Evolutionary conservation across 2,797 vertebrate genomes (phyloP).

Genomic region (Leptodactylus fallax): DNA sequence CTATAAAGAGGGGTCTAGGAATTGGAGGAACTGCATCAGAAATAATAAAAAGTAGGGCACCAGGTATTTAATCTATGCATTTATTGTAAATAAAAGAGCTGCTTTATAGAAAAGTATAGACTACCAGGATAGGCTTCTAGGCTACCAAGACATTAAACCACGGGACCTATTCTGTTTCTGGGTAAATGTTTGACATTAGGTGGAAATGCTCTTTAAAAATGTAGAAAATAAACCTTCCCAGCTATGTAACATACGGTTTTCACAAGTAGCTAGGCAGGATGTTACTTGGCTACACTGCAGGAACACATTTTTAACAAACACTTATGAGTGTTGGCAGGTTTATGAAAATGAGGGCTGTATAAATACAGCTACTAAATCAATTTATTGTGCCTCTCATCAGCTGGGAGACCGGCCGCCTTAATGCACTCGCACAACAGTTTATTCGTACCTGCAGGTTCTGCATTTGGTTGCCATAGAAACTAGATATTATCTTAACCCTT

Average conservation of each 20-base stretch:
- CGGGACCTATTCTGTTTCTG: no score
- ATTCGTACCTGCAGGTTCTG: constrained; percentile 46
- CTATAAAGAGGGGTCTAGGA: no score
- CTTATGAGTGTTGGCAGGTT: constrained; percentile 34
- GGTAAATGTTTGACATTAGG: no score
- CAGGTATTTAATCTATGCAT: no score
- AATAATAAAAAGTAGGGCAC: no score
- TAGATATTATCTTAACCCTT: constrained; percentile 62
- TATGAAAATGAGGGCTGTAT: constrained; percentile 41
- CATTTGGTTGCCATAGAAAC: constrained; percentile 60
- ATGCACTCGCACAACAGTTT: constrained; percentile 42
- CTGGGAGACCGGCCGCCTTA: constrained; percentile 33
- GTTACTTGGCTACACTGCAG: neutral
- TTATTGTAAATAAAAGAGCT: no score
- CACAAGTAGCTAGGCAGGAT: neutral
- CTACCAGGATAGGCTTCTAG: no score
- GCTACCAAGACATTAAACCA: no score
- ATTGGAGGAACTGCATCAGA: no score
- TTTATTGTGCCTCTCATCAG: constrained; percentile 52
- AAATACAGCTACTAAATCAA: constrained; percentile 53
- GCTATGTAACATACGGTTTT: neutral
- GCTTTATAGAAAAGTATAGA: no score
- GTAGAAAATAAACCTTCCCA: neutral
- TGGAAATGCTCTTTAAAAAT: neutral
- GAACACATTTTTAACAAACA: constrained; percentile 36